These are phyloP conservation scores for Peromyscus aztecus DNA, from an alignment of 2,797 vertebrate species.

Conservation along the genomic window DNA sequence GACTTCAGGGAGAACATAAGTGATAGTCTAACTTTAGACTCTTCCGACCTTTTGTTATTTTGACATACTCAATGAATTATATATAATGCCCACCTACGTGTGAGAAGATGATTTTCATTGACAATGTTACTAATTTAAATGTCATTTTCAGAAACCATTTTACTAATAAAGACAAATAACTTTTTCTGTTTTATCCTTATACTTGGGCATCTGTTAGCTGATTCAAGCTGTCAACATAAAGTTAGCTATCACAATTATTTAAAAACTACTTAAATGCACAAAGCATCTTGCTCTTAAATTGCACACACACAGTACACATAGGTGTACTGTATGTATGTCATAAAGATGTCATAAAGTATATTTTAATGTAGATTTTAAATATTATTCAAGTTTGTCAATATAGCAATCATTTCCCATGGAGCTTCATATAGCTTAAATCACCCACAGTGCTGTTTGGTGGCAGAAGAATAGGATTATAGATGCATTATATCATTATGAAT, in stretches of 20 bases:
- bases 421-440: not conserved
- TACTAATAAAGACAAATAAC: not conserved
- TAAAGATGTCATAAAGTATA: not conserved
- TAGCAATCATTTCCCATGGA: not conserved
- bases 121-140: not conserved
- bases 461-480: not conserved
- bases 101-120: not conserved
- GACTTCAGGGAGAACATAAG: not conserved
- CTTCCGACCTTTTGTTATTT: not conserved
- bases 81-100: not conserved
- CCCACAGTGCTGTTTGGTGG: not conserved
- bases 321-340: not conserved
- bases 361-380: not conserved
- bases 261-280: not conserved
- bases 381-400: not conserved
- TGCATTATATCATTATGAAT: not conserved
- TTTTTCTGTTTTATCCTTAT: not conserved
- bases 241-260: not conserved
- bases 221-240: not conserved
- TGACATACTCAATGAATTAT: not conserved
- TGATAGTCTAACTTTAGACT: not conserved
- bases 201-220: not conserved
- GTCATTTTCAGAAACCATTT: not conserved
- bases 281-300: not conserved
- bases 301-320: not conserved